Percentiles rank a stretch among this genome's conserved stretches.
These are phyloP conservation scores for Salticus scenicus DNA, from an alignment of 2,888 invertebrate species.

Conservation along the genomic window DNA sequence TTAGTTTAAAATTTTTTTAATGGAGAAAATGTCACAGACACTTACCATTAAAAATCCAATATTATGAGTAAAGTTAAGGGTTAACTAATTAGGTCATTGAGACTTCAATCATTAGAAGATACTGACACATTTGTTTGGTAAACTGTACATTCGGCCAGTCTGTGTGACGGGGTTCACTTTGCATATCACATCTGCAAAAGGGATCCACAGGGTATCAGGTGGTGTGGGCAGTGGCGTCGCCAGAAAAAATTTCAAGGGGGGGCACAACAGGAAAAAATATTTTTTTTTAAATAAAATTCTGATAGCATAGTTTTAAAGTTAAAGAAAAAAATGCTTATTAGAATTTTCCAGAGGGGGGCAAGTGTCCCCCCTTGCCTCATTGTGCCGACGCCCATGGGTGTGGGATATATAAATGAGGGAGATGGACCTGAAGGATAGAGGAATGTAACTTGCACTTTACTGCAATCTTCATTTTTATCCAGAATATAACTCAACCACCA, in stretches of 20 bases:
- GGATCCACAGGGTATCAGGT: too few relatives aligned
- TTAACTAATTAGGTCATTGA: not conserved
- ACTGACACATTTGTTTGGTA: not conserved
- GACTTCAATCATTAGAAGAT: not conserved
- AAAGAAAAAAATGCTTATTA: too few relatives aligned
- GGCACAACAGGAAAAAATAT: not conserved
- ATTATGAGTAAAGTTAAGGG: not conserved
- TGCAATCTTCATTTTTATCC: not conserved
- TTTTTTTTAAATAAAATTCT: too few relatives aligned
- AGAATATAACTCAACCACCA: conserved; percentile 3
- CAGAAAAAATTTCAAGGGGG: too few relatives aligned
- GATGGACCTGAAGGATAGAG: conserved; percentile 11
- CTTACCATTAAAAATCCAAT: not conserved
- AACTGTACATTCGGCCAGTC: too few relatives aligned
- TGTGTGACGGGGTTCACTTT: too few relatives aligned
- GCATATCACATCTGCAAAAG: too few relatives aligned
- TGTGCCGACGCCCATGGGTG: not conserved
- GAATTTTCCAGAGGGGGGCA: too few relatives aligned
- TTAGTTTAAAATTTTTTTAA: not conserved
- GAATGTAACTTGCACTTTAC: conserved; percentile 7
- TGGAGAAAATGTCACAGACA: not conserved
- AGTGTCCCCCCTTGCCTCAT: too few relatives aligned
- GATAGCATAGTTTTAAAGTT: too few relatives aligned
- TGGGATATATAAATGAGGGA: conserved; percentile 11
- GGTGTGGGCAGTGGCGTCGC: too few relatives aligned